Percentiles rank a stretch among this genome's conserved stretches.
Conservation (phyloP, 1,140 invertebrate genomes). For the Phymorhynchus buccinoides region DNA sequence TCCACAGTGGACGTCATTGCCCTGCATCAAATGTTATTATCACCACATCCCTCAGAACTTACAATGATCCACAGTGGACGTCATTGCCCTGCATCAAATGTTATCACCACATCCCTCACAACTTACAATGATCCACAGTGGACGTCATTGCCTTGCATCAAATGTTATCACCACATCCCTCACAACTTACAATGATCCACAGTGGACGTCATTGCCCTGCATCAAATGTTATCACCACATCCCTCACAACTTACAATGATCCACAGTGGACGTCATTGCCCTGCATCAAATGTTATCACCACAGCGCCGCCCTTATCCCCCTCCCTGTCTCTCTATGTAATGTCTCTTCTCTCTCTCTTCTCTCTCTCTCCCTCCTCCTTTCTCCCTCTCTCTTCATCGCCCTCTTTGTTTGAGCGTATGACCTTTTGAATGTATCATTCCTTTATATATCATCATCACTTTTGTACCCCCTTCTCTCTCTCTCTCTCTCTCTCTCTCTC, state of each 20-base stretch:
- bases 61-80: background rate
- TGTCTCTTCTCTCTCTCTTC: background rate
- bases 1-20: no score
- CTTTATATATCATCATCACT: background rate
- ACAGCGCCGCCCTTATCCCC: no score
- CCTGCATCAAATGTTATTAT: background rate
- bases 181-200: background rate
- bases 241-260: background rate
- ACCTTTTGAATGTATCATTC: background rate
- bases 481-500: conserved; percentile 25
- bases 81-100: no score
- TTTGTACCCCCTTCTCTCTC: background rate
- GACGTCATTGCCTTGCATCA: background rate
- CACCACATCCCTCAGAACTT: background rate
- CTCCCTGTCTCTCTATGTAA: background rate
- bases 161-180: background rate
- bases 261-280: no score
- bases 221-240: no score
- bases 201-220: no score
- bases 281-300: no score
- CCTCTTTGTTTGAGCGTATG: background rate
- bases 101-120: background rate
- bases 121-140: background rate
- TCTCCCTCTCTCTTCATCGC: background rate
- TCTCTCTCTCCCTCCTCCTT: background rate